Evolutionary conservation across 2,113 vertebrate genomes (phyloP).

Genomic region (Anguilla rostrata): DNA sequence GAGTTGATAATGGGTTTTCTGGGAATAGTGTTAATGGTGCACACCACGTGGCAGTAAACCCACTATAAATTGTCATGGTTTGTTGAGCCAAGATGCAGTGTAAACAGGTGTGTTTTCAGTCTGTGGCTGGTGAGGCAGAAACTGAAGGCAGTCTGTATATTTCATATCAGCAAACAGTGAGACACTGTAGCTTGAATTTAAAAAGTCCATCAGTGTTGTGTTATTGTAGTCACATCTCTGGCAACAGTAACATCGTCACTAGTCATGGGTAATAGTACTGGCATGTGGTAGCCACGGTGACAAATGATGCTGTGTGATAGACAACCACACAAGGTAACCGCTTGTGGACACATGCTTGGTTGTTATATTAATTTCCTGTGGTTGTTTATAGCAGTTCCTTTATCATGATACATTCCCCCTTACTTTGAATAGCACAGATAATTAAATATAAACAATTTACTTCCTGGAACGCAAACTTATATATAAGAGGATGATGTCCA

Average conservation of each 20-base stretch:
- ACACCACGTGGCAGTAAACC: no score
- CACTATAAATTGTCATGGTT: no score
- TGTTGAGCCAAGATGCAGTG: no score
- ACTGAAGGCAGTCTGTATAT: no score
- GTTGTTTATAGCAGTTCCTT: conserved; percentile 52
- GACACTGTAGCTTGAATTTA: not conserved
- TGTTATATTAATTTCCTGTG: conserved; percentile 56
- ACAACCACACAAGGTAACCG: not conserved
- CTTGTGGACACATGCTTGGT: not conserved
- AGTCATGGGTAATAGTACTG: not conserved
- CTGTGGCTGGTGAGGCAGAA: no score
- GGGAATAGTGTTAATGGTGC: no score
- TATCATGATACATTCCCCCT: not conserved
- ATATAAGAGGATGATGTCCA: not conserved
- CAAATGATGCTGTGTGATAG: not conserved
- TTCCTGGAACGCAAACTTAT: not conserved
- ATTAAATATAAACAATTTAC: not conserved
- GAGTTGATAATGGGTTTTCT: no score
- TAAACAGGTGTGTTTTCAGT: no score
- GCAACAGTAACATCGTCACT: not conserved
- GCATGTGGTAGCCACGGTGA: not conserved
- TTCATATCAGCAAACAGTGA: not conserved
- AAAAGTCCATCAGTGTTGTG: not conserved
- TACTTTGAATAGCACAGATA: not conserved
- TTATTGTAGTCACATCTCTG: not conserved